phyloP scores from a whole-genome alignment of 1,140 invertebrate genomes.

The Trachelipus rathkii region DNA sequence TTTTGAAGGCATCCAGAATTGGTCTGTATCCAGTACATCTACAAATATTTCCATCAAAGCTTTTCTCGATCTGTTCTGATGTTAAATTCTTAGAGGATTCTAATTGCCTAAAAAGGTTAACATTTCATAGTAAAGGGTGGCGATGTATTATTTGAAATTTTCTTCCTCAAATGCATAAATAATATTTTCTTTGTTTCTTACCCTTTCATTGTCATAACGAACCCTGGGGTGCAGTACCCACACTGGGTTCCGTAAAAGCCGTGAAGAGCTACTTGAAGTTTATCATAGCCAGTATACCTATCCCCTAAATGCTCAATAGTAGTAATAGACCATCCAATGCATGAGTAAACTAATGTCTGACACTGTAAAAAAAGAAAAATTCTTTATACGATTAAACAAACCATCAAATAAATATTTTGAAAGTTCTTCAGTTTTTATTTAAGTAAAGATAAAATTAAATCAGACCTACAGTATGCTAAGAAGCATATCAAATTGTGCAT shows the following conservation, averaged over 20 bases:
- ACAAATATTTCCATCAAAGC: conserved; percentile 75
- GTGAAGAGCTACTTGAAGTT: conserved; percentile 49
- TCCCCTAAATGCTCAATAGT: conserved; percentile 75
- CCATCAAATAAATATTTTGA: neutral
- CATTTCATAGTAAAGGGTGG: too few species aligned
- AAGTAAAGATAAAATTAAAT: neutral
- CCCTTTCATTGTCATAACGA: conserved; percentile 80
- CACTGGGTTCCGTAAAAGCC: conserved; percentile 52
- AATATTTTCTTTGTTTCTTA: neutral
- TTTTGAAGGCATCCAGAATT: conserved; percentile 77
- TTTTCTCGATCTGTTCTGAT: conserved; percentile 67
- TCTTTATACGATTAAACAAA: neutral
- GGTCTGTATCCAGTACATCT: conserved; percentile 81
- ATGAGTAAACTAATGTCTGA: conserved; percentile 7
- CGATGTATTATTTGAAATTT: too few species aligned
- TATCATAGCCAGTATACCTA: conserved; percentile 62
- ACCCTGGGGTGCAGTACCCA: conserved; percentile 76
- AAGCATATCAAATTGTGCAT: too few species aligned
- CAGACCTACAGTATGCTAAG: neutral
- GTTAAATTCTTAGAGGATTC: conserved; percentile 47
- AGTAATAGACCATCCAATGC: conserved; percentile 8
- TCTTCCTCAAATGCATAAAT: neutral
- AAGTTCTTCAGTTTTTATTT: neutral
- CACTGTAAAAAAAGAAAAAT: too few species aligned
- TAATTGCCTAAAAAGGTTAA: neutral